Conservation (phyloP, 23 tunicate genomes). For the Styela plicata region DNA sequence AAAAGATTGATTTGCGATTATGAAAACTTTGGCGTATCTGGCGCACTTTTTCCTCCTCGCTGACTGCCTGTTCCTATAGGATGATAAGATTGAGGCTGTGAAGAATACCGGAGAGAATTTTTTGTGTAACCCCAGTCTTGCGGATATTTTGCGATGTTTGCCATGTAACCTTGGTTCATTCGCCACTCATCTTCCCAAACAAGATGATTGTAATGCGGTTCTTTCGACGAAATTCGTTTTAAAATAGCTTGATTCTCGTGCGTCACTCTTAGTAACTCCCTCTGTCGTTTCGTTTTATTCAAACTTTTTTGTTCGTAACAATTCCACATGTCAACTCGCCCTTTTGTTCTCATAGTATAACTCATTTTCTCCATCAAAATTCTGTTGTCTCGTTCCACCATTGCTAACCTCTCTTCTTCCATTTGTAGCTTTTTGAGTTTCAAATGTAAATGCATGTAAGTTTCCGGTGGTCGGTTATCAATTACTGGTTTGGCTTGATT, state of each 20-base stretch:
- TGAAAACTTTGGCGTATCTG: too few relatives aligned
- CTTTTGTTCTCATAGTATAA: conserved; percentile 81
- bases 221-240: conserved; percentile 69
- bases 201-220: conserved; percentile 70
- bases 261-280: conserved; percentile 68
- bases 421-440: conserved; percentile 73
- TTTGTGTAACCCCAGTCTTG: conserved; percentile 70
- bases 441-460: conserved; percentile 74
- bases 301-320: conserved; percentile 56
- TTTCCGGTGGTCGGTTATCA: conserved; percentile 63
- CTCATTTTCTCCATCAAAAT: conserved; percentile 86
- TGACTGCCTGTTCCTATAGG: neutral
- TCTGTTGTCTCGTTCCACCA: conserved; percentile 79
- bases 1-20: too few relatives aligned
- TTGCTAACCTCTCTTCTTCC: conserved; percentile 70
- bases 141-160: conserved; percentile 65
- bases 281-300: conserved; percentile 60
- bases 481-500: conserved; percentile 53
- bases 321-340: conserved; percentile 91
- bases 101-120: conserved; percentile 55
- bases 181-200: conserved; percentile 89
- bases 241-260: conserved; percentile 95
- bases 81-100: conserved; percentile 32
- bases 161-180: conserved; percentile 76
- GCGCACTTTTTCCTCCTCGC: neutral